Evolutionary conservation across 2,113 vertebrate genomes (phyloP).

Genomic region (Brachyistius frenatus): DNA sequence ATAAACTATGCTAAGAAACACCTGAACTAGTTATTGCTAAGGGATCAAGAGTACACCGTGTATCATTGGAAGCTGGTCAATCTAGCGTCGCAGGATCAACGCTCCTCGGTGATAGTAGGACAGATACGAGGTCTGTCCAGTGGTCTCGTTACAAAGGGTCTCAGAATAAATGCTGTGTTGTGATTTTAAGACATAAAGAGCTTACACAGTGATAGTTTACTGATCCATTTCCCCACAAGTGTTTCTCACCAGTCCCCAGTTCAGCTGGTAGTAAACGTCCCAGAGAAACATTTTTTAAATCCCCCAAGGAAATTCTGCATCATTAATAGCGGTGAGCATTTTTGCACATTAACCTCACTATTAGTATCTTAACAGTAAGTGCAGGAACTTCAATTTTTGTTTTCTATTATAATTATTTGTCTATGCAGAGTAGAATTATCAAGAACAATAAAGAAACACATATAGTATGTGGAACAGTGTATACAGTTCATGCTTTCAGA

Average conservation of each 20-base stretch:
- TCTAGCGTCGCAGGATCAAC: slow-evolving; percentile 22
- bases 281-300: slow-evolving; percentile 1
- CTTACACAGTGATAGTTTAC: slow-evolving; percentile 49
- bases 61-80: slow-evolving; percentile 29
- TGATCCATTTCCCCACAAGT: slow-evolving; percentile 10
- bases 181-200: slow-evolving; percentile 24
- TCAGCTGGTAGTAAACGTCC: slow-evolving; percentile 14
- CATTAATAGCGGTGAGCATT: background rate
- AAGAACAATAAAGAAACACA: slow-evolving; percentile 5
- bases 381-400: background rate
- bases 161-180: slow-evolving; percentile 18
- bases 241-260: slow-evolving; percentile 31
- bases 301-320: background rate
- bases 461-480: slow-evolving; percentile 30
- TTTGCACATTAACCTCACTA: background rate
- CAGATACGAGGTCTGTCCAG: slow-evolving; percentile 39
- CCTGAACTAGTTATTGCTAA: slow-evolving; percentile 68
- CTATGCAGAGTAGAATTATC: background rate
- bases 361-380: background rate
- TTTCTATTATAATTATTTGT: background rate
- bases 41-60: slow-evolving; percentile 42
- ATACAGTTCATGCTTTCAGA: slow-evolving; percentile 2
- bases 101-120: slow-evolving; percentile 9
- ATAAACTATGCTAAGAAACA: slow-evolving; percentile 49
- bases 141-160: slow-evolving; percentile 29